phyloP scores from a whole-genome alignment of 2,888 invertebrate species.

The Spilarctia lutea region DNA sequence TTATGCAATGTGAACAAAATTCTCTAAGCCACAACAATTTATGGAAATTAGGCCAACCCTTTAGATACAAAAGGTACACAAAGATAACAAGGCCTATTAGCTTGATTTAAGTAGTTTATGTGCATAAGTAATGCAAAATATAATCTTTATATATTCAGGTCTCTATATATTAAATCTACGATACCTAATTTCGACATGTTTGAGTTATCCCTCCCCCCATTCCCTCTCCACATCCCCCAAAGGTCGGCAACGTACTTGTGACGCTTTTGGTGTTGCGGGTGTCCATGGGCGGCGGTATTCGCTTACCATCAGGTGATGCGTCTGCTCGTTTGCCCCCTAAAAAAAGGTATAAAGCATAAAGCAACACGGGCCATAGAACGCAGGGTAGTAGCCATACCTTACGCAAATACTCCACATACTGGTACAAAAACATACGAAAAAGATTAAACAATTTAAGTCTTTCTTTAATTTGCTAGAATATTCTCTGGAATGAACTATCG shows the following conservation, averaged over 20 bases:
- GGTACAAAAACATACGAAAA: not conserved
- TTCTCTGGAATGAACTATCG: not conserved
- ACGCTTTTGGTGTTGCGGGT: too few relatives aligned
- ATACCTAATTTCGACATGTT: not conserved
- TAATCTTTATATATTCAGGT: not conserved
- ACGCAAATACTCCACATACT: not conserved
- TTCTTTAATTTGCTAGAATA: not conserved
- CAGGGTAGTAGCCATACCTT: too few relatives aligned
- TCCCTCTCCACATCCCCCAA: too few relatives aligned
- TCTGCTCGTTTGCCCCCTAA: too few relatives aligned
- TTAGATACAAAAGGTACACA: not conserved
- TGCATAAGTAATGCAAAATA: not conserved
- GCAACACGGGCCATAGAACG: too few relatives aligned
- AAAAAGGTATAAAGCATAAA: not conserved
- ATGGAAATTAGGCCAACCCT: constrained; percentile 4
- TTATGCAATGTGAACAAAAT: not conserved
- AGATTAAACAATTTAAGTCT: not conserved
- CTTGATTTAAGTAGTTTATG: not conserved
- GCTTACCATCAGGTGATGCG: too few relatives aligned
- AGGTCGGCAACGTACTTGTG: too few relatives aligned
- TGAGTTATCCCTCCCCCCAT: too few relatives aligned
- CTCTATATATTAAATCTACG: not conserved
- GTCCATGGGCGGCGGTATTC: too few relatives aligned
- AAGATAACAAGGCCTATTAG: constrained; percentile 1
- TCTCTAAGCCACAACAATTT: not conserved